Percentiles rank a stretch among this genome's conserved stretches.
phyloP scores from a whole-genome alignment of 2,113 vertebrate species.

The Macaca mulatta region DNA sequence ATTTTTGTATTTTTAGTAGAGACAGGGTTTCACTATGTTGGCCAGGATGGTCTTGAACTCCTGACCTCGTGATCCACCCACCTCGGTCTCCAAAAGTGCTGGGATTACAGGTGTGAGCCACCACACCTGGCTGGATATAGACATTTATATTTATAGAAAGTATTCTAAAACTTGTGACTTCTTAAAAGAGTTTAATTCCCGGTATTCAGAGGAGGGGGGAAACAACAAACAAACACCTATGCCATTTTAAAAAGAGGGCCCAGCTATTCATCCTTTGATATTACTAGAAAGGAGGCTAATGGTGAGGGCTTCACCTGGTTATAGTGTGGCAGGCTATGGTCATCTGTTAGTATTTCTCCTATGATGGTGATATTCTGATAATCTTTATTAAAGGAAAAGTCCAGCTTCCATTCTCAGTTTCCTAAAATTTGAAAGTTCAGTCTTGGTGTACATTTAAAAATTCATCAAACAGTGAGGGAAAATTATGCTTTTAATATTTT shows the following conservation, averaged over 20 bases:
- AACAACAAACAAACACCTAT: background rate
- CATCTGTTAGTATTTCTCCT: background rate
- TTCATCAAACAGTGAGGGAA: background rate
- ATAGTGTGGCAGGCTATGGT: background rate
- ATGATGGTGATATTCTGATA: background rate
- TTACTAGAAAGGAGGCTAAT: background rate
- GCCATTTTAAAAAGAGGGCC: background rate
- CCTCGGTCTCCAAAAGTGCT: too few relatives aligned
- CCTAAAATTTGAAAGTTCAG: background rate
- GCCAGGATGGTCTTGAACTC: too few relatives aligned
- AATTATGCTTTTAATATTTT: background rate
- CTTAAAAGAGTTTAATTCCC: background rate
- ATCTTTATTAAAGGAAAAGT: background rate
- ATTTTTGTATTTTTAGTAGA: too few relatives aligned
- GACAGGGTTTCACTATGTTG: too few relatives aligned
- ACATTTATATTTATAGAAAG: background rate
- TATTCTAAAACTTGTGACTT: background rate
- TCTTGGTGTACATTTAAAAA: background rate
- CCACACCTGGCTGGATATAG: background rate
- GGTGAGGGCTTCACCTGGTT: background rate
- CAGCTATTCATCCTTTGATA: background rate
- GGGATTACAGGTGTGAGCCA: too few relatives aligned
- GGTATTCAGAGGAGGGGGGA: background rate
- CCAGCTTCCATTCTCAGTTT: background rate
- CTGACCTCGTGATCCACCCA: too few relatives aligned